Evolutionary conservation across 2,888 invertebrate genomes (phyloP), one percentile per base, ranked within the genome.

Genomic region (Aradus depressus): DNA sequence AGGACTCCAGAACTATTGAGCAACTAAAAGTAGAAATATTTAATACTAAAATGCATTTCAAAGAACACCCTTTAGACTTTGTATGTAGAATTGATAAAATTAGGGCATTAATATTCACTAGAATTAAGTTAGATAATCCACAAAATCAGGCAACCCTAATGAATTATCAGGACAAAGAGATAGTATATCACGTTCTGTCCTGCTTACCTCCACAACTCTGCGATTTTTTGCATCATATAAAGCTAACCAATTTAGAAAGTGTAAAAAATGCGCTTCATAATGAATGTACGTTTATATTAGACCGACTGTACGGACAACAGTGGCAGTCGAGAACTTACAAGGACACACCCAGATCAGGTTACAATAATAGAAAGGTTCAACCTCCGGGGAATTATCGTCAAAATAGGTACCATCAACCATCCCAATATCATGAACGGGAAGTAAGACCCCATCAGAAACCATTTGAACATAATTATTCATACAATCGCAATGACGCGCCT

Each of bases 161-260:
- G 28, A 28, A 28, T 10, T 28, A 10, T 12, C 41, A 41, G 22
- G 41, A 41, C 4, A 1, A 21, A 12, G 41, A 41, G 14, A 41
- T 41, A 2, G 22, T 19, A 10, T 14, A 25, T 16, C 41, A 25
- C 22, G 12, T 41, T 23, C 4, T 21, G 12, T 12, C 4, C 2
- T 12, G 14, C 10, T 2, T 42, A 12, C 41, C 22, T 14, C 41
- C 41, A 3, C 41, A 41, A 12, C 23, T 41, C 4, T 41, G 41
- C 26, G 41, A 41, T 23, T 41, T 41, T 21, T 12, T 41, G 8
- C n/a, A 16, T n/a, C 41, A 41, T 25, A 25, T 41, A 41, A 6
- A 5, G 6, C 6, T 35, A 35, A 5, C 10, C 8, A 14, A 35
- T 35, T 10, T 35, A 35, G 14, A 35, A 6, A 16, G 5, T 5